A percentile compares a stretch with the other conserved stretches of the same genome.
Evolutionary conservation across 2,888 invertebrate genomes (phyloP).

Genomic region (Phyllotreta cruciferae): DNA sequence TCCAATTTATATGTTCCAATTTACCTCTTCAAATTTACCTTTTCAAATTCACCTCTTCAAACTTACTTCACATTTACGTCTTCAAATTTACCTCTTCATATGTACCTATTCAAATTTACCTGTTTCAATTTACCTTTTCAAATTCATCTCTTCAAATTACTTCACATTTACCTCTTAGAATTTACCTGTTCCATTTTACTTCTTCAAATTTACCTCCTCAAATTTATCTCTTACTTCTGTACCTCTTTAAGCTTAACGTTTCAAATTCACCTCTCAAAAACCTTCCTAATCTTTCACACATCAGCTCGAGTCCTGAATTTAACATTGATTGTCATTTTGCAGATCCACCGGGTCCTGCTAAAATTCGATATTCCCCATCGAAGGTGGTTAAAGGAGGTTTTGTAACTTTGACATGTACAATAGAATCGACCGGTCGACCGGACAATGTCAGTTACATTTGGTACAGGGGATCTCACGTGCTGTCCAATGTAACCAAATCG

Average conservation of each 20-base stretch:
- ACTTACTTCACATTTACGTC: too few species aligned
- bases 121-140: too few species aligned
- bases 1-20: too few species aligned
- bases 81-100: too few species aligned
- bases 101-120: too few species aligned
- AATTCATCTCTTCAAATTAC: too few species aligned
- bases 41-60: too few species aligned
- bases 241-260: not conserved
- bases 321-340: constrained; percentile 41
- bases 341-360: constrained; percentile 89
- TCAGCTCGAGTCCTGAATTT: not conserved
- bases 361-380: constrained; percentile 75
- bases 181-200: not conserved
- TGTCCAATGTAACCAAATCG: constrained; percentile 77
- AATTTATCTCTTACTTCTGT: constrained; percentile 2
- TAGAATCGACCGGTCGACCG: constrained; percentile 85
- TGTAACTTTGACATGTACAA: constrained; percentile 83
- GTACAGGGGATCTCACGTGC: constrained; percentile 78
- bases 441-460: constrained; percentile 77
- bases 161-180: too few species aligned
- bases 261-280: not conserved
- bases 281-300: too few species aligned
- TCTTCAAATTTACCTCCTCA: not conserved
- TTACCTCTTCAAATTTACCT: too few species aligned
- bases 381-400: constrained; percentile 82